Base-by-base conservation (phyloP, 2,113 vertebrate species). In the Cyphomyrus plagiostoma region DNA sequence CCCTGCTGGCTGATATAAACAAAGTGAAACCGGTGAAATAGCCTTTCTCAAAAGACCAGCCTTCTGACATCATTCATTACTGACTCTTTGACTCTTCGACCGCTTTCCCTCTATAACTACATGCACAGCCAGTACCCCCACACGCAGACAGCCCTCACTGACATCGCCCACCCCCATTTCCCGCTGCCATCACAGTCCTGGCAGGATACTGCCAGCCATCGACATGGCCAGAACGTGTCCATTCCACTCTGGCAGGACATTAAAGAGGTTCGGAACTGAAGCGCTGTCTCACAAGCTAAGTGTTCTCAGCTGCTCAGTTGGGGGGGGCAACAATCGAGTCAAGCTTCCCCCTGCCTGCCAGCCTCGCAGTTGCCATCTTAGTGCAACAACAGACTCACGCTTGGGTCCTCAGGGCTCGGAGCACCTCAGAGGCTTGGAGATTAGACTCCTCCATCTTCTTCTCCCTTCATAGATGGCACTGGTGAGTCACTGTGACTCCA, bases 271-370 rank as follows among this genome's bases (percentile, higher is more conserved):
- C 74, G 66, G 85, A 82, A 1, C 58, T 90, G 89, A 89, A 91
- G 92, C 94, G 91, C 88, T 89, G 86, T 92, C 87, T 93, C 92
- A 91, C 89, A 87, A 91, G 89, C 91, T 90, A 92, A 89, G 82
- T 90, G 89, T 88, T 90, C 90, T 88, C 87, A 93, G 91, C 89
- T 88, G 89, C 89, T 91, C 35, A 42, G 35, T 42, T 4, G 30
- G 87, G 91, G 91, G 93, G 91, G 90, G 88, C 91, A 88, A 90
- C 90, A 91, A 90, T 49, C 3, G 1, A 88, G 87, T 92, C 89
- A 90, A 89, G 89, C 90, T 88, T 90, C 92, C 92, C 92, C 91
- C 90, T 91, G 89, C 89, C 90, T 39, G 21, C 21, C n/a, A 91
- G 82, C 89, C 74, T 89, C 82, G 90, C 21, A 87, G 66, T 89